phyloP scores from a whole-genome alignment of 1,140 invertebrate species.

The Hycleus cichorii region DNA sequence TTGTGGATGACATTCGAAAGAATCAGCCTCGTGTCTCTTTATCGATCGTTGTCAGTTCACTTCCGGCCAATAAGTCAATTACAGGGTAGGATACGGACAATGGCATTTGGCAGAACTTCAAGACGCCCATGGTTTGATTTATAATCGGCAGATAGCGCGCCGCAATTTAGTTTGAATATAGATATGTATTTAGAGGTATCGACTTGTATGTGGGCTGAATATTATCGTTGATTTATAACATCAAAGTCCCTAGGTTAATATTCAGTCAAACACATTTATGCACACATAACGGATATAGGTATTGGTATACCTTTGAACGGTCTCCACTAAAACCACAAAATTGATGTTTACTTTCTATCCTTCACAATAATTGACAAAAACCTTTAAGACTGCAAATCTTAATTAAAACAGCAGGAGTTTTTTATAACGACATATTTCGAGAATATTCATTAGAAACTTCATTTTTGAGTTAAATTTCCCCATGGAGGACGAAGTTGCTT shows the following conservation, averaged over 20 bases:
- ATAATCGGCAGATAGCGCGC: slow-evolving; percentile 25
- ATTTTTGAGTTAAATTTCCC: too few species aligned
- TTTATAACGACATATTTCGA: too few species aligned
- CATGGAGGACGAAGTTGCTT: too few species aligned
- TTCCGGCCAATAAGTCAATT: slow-evolving; percentile 39
- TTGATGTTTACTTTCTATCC: too few species aligned
- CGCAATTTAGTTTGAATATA: slow-evolving; percentile 31
- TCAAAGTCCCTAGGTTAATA: background rate
- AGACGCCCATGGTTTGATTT: slow-evolving; percentile 35
- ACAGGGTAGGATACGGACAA: slow-evolving; percentile 32
- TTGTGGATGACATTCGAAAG: slow-evolving; percentile 19
- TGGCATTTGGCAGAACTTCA: slow-evolving; percentile 37
- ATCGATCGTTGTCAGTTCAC: slow-evolving; percentile 32
- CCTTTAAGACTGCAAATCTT: too few species aligned
- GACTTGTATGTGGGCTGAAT: slow-evolving; percentile 21
- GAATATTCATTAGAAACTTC: too few species aligned
- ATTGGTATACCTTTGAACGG: too few species aligned
- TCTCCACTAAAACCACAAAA: too few species aligned
- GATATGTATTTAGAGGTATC: slow-evolving; percentile 31
- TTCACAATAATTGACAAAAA: too few species aligned
- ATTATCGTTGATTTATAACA: slow-evolving; percentile 23
- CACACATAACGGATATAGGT: too few species aligned
- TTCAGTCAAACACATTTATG: background rate
- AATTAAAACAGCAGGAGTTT: too few species aligned
- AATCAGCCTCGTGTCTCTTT: slow-evolving; percentile 12